Evolutionary conservation across 2,113 vertebrate genomes (phyloP).

Genomic region (Apteryx mantelli): DNA sequence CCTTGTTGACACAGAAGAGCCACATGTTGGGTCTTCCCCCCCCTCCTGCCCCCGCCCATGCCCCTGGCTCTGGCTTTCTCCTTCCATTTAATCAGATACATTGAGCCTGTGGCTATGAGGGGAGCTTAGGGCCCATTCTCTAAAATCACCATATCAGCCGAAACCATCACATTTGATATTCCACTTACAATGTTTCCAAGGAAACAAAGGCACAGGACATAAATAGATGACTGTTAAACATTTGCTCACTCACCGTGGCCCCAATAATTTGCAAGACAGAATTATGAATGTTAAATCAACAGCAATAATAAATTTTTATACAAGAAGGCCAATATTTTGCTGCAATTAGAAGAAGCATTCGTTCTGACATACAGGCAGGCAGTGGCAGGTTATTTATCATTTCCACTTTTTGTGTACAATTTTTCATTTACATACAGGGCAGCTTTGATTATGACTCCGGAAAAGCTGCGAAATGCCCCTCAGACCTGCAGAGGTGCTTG

Average conservation of each 20-base stretch:
- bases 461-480: neutral
- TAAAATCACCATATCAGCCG: slow-evolving; percentile 63
- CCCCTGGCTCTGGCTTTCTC: slow-evolving; percentile 23
- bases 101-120: slow-evolving; percentile 17
- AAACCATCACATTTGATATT: slow-evolving; percentile 65
- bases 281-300: slow-evolving; percentile 51
- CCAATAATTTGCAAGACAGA: slow-evolving; percentile 32
- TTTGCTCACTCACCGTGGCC: slow-evolving; percentile 31
- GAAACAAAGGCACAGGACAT: slow-evolving; percentile 63
- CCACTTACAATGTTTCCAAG: slow-evolving; percentile 73
- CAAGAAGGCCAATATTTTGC: slow-evolving; percentile 43
- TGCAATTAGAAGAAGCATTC: slow-evolving; percentile 27
- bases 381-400: neutral
- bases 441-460: neutral
- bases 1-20: slow-evolving; percentile 50
- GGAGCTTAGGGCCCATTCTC: slow-evolving; percentile 46
- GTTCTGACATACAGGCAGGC: neutral
- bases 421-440: slow-evolving; percentile 4
- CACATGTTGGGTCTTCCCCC: neutral
- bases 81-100: slow-evolving; percentile 56
- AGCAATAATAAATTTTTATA: slow-evolving; percentile 45
- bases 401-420: neutral
- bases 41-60: neutral
- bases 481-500: neutral
- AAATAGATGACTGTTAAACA: slow-evolving; percentile 62